Conservation (phyloP, 2,113 vertebrate species). For the Atrichornis clamosus region DNA sequence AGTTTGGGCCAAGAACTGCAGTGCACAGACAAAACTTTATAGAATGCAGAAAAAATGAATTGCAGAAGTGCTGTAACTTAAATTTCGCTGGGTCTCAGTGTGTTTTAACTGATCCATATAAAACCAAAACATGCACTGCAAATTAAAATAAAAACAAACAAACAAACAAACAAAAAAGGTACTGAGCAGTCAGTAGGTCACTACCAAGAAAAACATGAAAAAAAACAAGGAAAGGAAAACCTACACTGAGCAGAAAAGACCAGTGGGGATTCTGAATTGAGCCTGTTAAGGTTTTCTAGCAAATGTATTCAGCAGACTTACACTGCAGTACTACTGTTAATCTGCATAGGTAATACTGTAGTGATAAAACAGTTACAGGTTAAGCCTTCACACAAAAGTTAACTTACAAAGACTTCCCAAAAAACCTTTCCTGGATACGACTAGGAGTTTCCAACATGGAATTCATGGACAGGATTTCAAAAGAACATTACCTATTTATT, state of each 20-base stretch:
- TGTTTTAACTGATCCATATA: background rate
- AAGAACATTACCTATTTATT: background rate
- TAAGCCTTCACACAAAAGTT: background rate
- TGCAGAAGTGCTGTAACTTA: background rate
- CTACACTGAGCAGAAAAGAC: background rate
- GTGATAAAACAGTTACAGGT: background rate
- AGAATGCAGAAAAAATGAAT: background rate
- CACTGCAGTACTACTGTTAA: background rate
- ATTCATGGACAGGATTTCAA: background rate
- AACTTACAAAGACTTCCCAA: rapidly evolving
- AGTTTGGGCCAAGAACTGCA: background rate
- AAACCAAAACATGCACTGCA: background rate
- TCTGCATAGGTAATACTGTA: background rate
- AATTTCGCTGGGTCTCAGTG: background rate
- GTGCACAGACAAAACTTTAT: background rate
- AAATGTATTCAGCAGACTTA: background rate
- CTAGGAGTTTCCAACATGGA: background rate
- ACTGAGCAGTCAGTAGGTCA: background rate
- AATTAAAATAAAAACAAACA: background rate
- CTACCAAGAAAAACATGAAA: background rate
- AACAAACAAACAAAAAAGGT: rapidly evolving
- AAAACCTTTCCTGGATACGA: background rate
- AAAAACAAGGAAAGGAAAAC: background rate
- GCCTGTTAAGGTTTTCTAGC: background rate
- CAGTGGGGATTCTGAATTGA: background rate